Base-by-base conservation (phyloP, 2,797 vertebrate genomes). In the Ciconia nigra region DNA sequence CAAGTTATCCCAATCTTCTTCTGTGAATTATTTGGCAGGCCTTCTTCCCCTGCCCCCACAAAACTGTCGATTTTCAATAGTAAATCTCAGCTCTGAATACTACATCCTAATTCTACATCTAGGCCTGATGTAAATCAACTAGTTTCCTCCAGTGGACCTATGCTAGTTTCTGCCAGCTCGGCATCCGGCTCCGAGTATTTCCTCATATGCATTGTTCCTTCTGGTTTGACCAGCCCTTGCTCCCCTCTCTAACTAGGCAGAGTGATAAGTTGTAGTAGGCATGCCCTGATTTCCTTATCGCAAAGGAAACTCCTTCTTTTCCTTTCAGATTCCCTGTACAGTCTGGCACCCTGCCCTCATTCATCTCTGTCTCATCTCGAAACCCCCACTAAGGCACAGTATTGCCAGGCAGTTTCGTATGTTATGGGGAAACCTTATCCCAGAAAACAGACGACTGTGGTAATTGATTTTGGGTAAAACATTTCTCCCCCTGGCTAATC, bases 1-100 rank as follows among this genome's bases (percentile, higher is more conserved):
- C 65, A 93, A 89, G 63, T 57, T 83, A 89, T 77, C 91, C 74
- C 49, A 63, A 9, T 91, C 31, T 82, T 91, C 63, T 95, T 94
- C 52, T 58, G 31, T 63, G 41, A 90, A 59, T 83, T 83, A 73
- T 73, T 88, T 96, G 93, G 83, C 96, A 95, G 59, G 21, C 17
- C 37, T 89, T 85, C 71, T 67, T 82, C 41, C 52, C 25, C 59
- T 95, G 54, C 47, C 52, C 58, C 71, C 67, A 89, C 63, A 91
- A 91, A 91, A 67, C 54, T 65, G 81, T 67, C 78, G 77, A 70
- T 89, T 89, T 95, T 89, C 63, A 89, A 67, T 42, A 66, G 66
- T 80, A 93, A 87, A 92, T 92, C 71, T 87, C 71, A 92, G 11
- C 61, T 90, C 74, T 88, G 65, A 92, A 66, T 70, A 59, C 31